Evolutionary conservation across 2,888 invertebrate genomes (phyloP), one percentile per base, ranked within the genome.

Genomic region (Alloplasta piceator): DNA sequence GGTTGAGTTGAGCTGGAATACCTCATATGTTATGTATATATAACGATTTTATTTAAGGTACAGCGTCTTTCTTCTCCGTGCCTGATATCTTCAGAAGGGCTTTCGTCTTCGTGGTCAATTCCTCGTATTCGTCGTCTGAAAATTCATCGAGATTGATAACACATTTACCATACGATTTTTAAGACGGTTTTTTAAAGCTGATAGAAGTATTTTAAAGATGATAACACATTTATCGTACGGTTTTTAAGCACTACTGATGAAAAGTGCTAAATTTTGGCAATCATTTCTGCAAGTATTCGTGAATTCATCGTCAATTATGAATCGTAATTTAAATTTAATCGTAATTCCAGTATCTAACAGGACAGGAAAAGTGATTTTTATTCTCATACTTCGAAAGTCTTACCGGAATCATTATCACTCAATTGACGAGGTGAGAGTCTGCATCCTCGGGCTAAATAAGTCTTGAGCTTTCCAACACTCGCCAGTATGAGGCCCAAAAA

Each of bases 401-500:
- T 52, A 93, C 93, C 95, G 48, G 96, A 96, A 85, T 96, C 96
- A 63, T 95, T 96, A 91, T 96, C 96, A 0, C 96, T 96, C 75
- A 95, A 93, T 89, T 96, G 95, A 73, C 95, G 94, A 0, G 97
- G 96, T 6, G 96, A 96, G 52, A 96, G 92, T 70, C 96, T 94
- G 88, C 96, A 96, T 1, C 96, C 96, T 84, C 95, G 94, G 7
- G 95, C 94, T 80, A 97, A 92, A 88, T 96, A 97, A 38, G 92
- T 93, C 79, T 95, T 94, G 43, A 99, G 93, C 92, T 97, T 97
- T 4, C 96, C 97, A 72, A 96, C 95, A 0, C 98, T 95, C 5
- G 99, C 98, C 82, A 99, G 93, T 86, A 99, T 95, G 2, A 99
- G 94, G 83, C 99, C 99, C 84, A 99, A 93, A 92, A 99, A 99